These are phyloP conservation scores for Enteromius treurensis DNA, from an alignment of 2,797 vertebrate species.

Conservation along the genomic window DNA sequence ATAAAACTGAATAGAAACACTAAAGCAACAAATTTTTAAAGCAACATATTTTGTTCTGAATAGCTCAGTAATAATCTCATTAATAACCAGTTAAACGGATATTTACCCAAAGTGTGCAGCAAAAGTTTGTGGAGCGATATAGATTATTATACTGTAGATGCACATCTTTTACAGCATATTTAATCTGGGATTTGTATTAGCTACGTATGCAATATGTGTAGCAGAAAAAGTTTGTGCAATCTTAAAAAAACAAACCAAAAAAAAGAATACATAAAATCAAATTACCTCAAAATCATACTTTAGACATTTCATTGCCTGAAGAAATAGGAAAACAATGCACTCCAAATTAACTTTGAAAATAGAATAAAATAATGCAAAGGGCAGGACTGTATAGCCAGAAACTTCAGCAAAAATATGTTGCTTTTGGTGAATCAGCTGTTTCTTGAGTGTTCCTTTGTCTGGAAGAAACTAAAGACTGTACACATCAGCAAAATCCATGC, in stretches of 20 bases:
- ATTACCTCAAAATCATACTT: neutral
- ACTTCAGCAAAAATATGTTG: constrained; percentile 1
- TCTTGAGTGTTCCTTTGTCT: neutral
- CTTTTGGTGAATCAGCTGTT: constrained; percentile 29
- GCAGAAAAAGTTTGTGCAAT: neutral
- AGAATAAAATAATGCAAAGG: neutral
- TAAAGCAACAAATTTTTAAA: too few species aligned
- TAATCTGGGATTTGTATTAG: neutral
- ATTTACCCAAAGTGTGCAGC: neutral
- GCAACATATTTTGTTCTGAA: neutral
- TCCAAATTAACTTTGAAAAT: neutral
- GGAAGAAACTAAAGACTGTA: constrained; percentile 5
- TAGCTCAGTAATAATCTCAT: neutral
- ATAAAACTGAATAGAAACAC: too few species aligned
- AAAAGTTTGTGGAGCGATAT: neutral
- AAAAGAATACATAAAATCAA: neutral
- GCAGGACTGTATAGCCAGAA: neutral
- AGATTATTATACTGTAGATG: neutral
- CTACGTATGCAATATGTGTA: neutral
- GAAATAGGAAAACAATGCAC: neutral
- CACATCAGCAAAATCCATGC: constrained; percentile 36
- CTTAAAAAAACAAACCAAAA: too few species aligned
- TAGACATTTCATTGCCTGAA: neutral
- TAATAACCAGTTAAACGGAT: neutral
- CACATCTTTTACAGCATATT: neutral